Evolutionary conservation across 2,888 invertebrate species (phyloP).

Genomic region (Cantharis rustica): DNA sequence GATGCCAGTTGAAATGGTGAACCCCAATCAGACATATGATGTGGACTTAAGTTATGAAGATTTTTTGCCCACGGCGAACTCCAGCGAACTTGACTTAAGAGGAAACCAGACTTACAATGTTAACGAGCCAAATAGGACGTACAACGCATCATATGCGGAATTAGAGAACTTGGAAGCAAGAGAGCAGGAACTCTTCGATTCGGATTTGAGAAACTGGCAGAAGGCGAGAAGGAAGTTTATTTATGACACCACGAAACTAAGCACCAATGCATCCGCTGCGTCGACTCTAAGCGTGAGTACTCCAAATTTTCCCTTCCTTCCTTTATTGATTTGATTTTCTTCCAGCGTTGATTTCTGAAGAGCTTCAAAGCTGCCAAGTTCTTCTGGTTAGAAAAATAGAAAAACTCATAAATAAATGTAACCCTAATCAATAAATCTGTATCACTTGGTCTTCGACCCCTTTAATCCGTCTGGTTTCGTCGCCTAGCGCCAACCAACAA

Average conservation of each 20-base stretch:
- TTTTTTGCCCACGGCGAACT: background rate
- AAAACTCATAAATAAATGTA: too few species aligned
- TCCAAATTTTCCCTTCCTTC: background rate
- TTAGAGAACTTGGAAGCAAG: slow-evolving; percentile 15
- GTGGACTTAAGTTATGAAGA: background rate
- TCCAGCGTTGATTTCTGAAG: background rate
- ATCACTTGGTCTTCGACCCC: too few species aligned
- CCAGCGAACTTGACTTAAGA: background rate
- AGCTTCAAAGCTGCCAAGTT: too few species aligned
- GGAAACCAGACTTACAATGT: background rate
- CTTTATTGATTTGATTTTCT: background rate
- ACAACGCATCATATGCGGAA: background rate
- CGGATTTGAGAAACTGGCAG: slow-evolving; percentile 25
- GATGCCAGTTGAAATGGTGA: too few species aligned
- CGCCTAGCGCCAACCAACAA: background rate
- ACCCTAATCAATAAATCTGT: too few species aligned
- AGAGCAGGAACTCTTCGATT: slow-evolving; percentile 3
- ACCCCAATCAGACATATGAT: too few species aligned
- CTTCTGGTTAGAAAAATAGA: too few species aligned
- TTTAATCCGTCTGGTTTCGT: too few species aligned
- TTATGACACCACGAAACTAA: too few species aligned
- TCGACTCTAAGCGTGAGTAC: background rate
- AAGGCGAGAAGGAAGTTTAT: slow-evolving; percentile 23
- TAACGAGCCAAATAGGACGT: background rate
- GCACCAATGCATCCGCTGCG: too few species aligned